Percentiles rank a stretch among this genome's conserved stretches.
These are phyloP conservation scores for Neocrepidodera transversa DNA, from an alignment of 2,888 invertebrate species.

Conservation along the genomic window DNA sequence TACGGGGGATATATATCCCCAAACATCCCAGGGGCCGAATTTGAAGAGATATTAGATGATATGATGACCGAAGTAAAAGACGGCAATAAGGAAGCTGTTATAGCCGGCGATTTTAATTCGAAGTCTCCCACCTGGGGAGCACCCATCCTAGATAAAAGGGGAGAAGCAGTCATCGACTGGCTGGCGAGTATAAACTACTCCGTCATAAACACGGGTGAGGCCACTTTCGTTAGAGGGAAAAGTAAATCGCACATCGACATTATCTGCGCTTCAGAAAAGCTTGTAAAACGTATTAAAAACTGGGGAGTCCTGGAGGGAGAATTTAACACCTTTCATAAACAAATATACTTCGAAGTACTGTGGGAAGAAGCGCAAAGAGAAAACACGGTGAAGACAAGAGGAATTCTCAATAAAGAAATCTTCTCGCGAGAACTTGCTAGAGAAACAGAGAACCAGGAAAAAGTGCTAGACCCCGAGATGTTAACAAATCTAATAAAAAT, in stretches of 20 bases:
- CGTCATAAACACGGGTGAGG: no score
- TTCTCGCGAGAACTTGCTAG: neutral
- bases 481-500: neutral
- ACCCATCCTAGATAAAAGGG: neutral
- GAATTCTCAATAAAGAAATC: no score
- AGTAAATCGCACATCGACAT: no score
- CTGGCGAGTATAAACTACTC: no score
- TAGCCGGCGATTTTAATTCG: no score
- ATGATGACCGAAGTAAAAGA: neutral
- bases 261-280: no score
- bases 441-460: neutral
- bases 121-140: neutral
- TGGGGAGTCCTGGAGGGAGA: no score
- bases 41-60: neutral
- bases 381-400: no score
- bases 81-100: neutral
- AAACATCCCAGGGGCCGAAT: neutral
- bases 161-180: neutral
- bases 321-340: no score
- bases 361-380: no score
- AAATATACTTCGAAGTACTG: no score
- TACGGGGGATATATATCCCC: neutral
- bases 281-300: no score
- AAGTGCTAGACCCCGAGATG: neutral
- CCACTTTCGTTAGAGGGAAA: conserved; percentile 2